These are phyloP conservation scores for Lacerta bilineata DNA, from an alignment of 2,797 vertebrate species.

Conservation along the genomic window DNA sequence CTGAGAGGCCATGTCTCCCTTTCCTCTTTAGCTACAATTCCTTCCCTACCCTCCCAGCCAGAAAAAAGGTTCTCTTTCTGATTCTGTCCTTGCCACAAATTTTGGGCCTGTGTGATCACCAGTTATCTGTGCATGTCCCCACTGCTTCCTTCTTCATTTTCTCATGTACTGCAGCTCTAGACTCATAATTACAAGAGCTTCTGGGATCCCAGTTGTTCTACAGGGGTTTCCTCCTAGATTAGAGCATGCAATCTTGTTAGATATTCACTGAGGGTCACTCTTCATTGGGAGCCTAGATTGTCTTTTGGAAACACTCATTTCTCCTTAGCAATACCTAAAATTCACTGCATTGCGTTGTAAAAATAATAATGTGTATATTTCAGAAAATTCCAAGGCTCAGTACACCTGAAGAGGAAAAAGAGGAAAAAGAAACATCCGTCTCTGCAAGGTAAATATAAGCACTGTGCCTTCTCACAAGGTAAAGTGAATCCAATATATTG, in stretches of 20 bases:
- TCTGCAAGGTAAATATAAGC: constrained; percentile 72
- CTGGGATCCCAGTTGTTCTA: background rate
- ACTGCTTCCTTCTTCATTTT: background rate
- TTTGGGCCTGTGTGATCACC: background rate
- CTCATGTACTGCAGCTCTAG: too few relatives aligned
- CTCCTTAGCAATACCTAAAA: background rate
- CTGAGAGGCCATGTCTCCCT: background rate
- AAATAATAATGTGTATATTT: constrained; percentile 67
- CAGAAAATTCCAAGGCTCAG: constrained; percentile 69
- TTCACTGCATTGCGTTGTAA: constrained; percentile 22
- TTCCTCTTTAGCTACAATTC: background rate
- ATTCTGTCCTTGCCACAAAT: background rate
- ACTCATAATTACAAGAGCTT: background rate
- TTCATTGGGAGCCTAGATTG: background rate
- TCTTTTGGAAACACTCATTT: too few relatives aligned
- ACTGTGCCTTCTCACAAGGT: constrained; percentile 57
- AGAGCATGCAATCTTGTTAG: background rate
- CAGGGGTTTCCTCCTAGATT: background rate
- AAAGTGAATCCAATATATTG: constrained; percentile 1
- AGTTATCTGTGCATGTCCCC: background rate
- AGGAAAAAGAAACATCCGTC: constrained; percentile 66
- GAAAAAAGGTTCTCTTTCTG: background rate
- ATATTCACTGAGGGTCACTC: background rate
- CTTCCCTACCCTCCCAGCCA: background rate
- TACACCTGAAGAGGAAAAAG: constrained; percentile 69